Conservation (phyloP, 1,140 invertebrate genomes). For the Trichogramma pretiosum region DNA sequence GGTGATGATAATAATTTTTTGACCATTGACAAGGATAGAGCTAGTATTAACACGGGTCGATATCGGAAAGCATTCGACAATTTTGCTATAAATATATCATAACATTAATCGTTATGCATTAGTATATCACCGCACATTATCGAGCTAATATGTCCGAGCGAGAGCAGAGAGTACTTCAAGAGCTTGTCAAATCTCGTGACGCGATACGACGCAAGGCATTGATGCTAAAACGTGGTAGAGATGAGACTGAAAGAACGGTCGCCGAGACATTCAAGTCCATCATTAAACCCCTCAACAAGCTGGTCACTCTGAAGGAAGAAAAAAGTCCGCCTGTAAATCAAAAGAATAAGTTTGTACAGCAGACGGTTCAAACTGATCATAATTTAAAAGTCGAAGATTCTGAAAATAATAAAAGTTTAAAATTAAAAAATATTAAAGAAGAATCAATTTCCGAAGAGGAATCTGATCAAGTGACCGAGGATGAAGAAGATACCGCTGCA, state of each 20-base stretch:
- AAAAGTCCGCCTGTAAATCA: conserved; percentile 23
- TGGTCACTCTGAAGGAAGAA: conserved; percentile 25
- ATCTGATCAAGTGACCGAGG: too few species aligned
- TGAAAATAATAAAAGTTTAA: not conserved
- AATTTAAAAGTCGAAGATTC: not conserved
- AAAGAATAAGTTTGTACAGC: not conserved
- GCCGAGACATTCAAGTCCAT: conserved; percentile 3
- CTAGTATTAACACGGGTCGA: not conserved
- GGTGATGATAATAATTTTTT: conserved; percentile 14
- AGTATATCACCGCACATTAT: not conserved
- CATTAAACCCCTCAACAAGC: conserved; percentile 1
- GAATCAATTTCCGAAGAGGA: too few species aligned
- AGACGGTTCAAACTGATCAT: not conserved
- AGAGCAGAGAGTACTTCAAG: not conserved
- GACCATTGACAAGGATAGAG: conserved; percentile 10
- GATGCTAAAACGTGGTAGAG: conserved; percentile 1
- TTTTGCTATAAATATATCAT: too few species aligned
- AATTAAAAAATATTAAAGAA: too few species aligned
- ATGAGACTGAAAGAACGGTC: not conserved
- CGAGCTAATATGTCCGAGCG: conserved; percentile 1
- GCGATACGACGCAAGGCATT: not conserved
- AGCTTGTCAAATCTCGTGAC: not conserved
- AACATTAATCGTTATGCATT: not conserved
- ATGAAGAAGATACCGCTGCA: too few species aligned
- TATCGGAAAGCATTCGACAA: conserved; percentile 6